A percentile compares a stretch with the other conserved stretches of the same genome.
Conservation (phyloP, 2,113 vertebrate genomes). For the Gopherus evgoodei region DNA sequence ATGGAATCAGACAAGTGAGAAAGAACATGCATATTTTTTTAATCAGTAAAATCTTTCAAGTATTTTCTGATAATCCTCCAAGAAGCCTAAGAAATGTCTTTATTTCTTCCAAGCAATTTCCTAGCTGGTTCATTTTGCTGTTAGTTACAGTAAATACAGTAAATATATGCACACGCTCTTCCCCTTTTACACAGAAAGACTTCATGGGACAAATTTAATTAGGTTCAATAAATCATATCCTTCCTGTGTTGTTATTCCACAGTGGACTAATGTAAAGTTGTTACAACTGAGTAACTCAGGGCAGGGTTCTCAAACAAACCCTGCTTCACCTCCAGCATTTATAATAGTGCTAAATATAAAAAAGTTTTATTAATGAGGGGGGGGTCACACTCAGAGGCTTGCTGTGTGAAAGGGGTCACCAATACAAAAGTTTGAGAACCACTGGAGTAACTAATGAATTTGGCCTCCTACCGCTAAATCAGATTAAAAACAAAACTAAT, state of each 20-base stretch:
- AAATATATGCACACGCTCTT: not conserved
- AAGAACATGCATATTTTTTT: not conserved
- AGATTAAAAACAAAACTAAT: not conserved
- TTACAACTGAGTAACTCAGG: not conserved
- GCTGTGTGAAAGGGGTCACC: too few relatives aligned
- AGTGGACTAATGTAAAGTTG: not conserved
- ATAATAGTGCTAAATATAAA: too few relatives aligned
- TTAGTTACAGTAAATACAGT: slow-evolving; percentile 18
- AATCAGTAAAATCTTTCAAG: slow-evolving; percentile 37
- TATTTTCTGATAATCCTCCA: slow-evolving; percentile 27
- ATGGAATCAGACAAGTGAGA: not conserved
- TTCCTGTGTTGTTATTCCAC: not conserved
- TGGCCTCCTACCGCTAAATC: not conserved
- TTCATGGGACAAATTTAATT: not conserved
- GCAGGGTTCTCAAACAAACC: too few relatives aligned
- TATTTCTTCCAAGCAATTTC: slow-evolving; percentile 36
- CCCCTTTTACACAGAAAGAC: not conserved
- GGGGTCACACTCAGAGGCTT: too few relatives aligned
- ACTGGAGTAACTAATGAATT: not conserved
- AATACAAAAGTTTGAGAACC: too few relatives aligned
- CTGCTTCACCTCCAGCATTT: too few relatives aligned
- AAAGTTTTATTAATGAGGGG: too few relatives aligned
- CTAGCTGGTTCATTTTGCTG: slow-evolving; percentile 18
- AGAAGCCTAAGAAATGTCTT: slow-evolving; percentile 12
- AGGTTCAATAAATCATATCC: not conserved